These are phyloP conservation scores for Salticus scenicus DNA, from an alignment of 2,888 invertebrate species.

Conservation along the genomic window DNA sequence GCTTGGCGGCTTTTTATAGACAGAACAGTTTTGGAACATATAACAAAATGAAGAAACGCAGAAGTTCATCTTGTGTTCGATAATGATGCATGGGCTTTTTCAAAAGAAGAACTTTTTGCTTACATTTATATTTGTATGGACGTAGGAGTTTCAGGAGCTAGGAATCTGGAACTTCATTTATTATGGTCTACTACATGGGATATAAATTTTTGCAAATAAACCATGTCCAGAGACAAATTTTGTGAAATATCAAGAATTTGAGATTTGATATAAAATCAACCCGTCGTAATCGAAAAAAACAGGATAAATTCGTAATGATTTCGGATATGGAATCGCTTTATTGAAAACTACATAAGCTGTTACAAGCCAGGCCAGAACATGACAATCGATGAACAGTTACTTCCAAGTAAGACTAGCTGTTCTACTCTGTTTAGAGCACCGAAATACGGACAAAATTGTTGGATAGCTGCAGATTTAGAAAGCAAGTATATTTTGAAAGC, in stretches of 20 bases:
- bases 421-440: background rate
- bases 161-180: background rate
- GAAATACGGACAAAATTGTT: slow-evolving; percentile 1
- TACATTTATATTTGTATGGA: background rate
- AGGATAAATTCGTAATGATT: background rate
- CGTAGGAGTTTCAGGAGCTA: background rate
- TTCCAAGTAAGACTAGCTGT: background rate
- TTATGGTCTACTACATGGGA: slow-evolving; percentile 2
- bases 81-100: too few species aligned
- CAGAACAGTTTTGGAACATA: too few species aligned
- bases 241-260: slow-evolving; percentile 3
- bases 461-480: slow-evolving; percentile 1
- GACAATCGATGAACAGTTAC: background rate
- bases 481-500: slow-evolving; percentile 1
- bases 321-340: background rate
- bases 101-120: too few species aligned
- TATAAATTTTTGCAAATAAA: background rate
- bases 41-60: too few species aligned
- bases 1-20: too few species aligned
- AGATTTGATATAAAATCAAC: background rate
- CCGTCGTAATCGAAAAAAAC: background rate
- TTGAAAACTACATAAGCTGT: slow-evolving; percentile 2
- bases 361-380: slow-evolving; percentile 1
- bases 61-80: too few species aligned
- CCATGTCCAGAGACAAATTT: slow-evolving; percentile 8